phyloP scores from a whole-genome alignment of 2,797 vertebrate genomes.

The Smutsia gigantea region DNA sequence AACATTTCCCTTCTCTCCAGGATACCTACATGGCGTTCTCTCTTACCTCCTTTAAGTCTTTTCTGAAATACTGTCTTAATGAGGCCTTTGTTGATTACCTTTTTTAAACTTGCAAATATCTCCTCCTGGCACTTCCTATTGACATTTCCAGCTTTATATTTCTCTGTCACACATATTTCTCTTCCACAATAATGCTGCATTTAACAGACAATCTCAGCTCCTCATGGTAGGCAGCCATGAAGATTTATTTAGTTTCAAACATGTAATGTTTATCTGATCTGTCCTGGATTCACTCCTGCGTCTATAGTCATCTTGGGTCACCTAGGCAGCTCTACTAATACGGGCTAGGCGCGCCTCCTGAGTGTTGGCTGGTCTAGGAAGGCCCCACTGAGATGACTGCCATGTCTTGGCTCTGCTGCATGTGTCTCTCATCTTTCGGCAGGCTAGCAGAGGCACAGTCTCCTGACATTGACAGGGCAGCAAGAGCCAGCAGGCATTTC shows the following conservation, averaged over 20 bases:
- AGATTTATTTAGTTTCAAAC: neutral
- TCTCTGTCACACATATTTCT: rapidly evolving
- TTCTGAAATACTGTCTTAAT: neutral
- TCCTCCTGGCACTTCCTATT: neutral
- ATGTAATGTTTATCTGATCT: neutral
- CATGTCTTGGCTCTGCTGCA: neutral
- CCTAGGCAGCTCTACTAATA: neutral
- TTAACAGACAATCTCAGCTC: neutral
- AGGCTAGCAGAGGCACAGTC: neutral
- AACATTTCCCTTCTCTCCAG: neutral
- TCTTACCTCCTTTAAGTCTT: neutral
- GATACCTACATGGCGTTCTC: neutral
- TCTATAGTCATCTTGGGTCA: neutral
- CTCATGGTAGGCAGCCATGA: too few relatives aligned
- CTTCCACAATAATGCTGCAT: neutral
- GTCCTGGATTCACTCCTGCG: neutral
- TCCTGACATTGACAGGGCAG: neutral
- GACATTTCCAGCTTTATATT: neutral
- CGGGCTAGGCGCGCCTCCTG: neutral
- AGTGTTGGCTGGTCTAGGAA: neutral
- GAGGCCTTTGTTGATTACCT: neutral
- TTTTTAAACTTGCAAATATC: neutral
- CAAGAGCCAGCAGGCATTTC: neutral
- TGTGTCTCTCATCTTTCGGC: neutral
- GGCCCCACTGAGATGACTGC: neutral